phyloP scores from a whole-genome alignment of 64 coral and sea anemone genomes.

The Pachyseris speciosa region DNA sequence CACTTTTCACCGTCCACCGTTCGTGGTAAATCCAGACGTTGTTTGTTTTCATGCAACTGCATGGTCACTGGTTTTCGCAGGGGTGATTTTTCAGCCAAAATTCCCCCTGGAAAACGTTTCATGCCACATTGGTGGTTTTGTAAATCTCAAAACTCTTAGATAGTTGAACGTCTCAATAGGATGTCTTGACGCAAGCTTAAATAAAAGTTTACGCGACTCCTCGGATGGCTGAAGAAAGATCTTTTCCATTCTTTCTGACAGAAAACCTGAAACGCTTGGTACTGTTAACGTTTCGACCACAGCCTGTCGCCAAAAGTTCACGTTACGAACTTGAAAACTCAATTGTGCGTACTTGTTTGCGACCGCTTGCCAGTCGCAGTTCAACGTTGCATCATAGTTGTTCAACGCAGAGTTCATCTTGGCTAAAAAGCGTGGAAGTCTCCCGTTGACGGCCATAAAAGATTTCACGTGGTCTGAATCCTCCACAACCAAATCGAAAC shows the following conservation, averaged over 20 bases:
- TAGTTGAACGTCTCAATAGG: background rate
- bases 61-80: no score
- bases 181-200: background rate
- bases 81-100: constrained; percentile 9
- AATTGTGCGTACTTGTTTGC: constrained; percentile 53
- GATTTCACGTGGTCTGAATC: constrained; percentile 33
- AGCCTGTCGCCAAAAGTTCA: constrained; percentile 20
- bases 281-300: background rate
- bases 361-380: constrained; percentile 60
- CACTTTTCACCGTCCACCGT: no score
- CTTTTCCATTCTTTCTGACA: constrained; percentile 50
- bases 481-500: background rate
- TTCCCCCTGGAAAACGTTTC: constrained; percentile 15
- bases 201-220: background rate
- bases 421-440: constrained; percentile 10
- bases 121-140: constrained; percentile 36
- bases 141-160: constrained; percentile 21
- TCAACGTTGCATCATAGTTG: constrained; percentile 35
- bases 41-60: no score
- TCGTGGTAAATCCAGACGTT: no score
- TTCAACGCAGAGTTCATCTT: constrained; percentile 35
- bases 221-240: constrained; percentile 37
- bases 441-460: background rate
- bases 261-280: constrained; percentile 53
- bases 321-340: constrained; percentile 42